Evolutionary conservation across 2,113 vertebrate species (phyloP).

Genomic region (Larimichthys polyactis): DNA sequence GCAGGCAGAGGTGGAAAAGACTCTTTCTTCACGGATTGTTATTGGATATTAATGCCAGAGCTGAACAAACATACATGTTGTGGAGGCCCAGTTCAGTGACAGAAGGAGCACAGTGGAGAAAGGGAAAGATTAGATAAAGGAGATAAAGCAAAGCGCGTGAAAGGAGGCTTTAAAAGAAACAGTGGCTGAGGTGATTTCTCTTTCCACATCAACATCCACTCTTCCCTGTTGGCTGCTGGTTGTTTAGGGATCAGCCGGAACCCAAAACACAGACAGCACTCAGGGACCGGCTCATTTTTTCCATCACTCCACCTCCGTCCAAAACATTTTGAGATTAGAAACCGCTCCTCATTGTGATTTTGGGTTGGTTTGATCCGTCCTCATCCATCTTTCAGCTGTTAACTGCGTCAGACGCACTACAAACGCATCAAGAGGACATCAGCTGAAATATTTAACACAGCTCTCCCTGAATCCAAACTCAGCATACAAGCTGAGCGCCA

Average conservation of each 20-base stretch:
- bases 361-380: slow-evolving; percentile 44
- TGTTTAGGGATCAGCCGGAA: slow-evolving; percentile 48
- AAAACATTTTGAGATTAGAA: slow-evolving; percentile 55
- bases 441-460: slow-evolving; percentile 69
- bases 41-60: slow-evolving; percentile 35
- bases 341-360: slow-evolving; percentile 40
- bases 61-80: slow-evolving; percentile 19
- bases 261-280: slow-evolving; percentile 11
- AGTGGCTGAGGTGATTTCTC: slow-evolving; percentile 25
- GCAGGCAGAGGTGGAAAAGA: slow-evolving; percentile 21
- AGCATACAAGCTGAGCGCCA: slow-evolving; percentile 13
- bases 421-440: slow-evolving; percentile 52
- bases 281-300: slow-evolving; percentile 41
- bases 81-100: slow-evolving; percentile 2
- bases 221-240: slow-evolving; percentile 15
- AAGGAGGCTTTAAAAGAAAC: slow-evolving; percentile 19
- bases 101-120: background rate
- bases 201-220: slow-evolving; percentile 27
- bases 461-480: slow-evolving; percentile 46
- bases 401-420: slow-evolving; percentile 52
- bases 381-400: slow-evolving; percentile 60
- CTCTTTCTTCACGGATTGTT: slow-evolving; percentile 26
- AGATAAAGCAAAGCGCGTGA: background rate
- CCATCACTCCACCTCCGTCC: slow-evolving; percentile 24
- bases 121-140: slow-evolving; percentile 27